phyloP scores from a whole-genome alignment of 2,888 invertebrate species.

The Netelia inedita region DNA sequence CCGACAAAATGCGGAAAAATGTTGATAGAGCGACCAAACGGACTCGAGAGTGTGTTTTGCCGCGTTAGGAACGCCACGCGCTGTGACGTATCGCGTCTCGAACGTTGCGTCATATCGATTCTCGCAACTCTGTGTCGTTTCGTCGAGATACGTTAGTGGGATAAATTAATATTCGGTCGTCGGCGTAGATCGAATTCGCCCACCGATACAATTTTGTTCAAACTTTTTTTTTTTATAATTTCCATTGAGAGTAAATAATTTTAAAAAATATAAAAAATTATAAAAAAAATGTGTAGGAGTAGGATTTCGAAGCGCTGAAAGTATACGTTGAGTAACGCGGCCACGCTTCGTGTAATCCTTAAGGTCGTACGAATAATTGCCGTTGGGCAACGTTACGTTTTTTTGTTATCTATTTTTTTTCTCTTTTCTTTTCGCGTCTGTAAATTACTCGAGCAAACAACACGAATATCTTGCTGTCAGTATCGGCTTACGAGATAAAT shows the following conservation, averaged over 20 bases:
- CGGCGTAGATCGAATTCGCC: not conserved
- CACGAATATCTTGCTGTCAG: not conserved
- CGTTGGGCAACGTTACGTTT: slow-evolving; percentile 21
- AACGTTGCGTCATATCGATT: slow-evolving; percentile 72
- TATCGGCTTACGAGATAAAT: too few species aligned
- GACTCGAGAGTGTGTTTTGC: not conserved
- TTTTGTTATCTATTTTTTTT: too few species aligned
- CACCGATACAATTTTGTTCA: slow-evolving; percentile 22
- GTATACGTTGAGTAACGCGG: slow-evolving; percentile 22
- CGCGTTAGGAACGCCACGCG: slow-evolving; percentile 26
- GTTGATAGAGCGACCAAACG: not conserved
- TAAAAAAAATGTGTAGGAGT: not conserved
- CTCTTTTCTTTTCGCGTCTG: not conserved
- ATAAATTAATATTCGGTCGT: slow-evolving; percentile 15
- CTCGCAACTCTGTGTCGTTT: slow-evolving; percentile 60
- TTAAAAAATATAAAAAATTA: too few species aligned
- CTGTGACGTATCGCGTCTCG: slow-evolving; percentile 48
- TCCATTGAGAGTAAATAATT: not conserved
- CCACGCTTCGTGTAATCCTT: slow-evolving; percentile 26
- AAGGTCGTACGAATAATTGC: slow-evolving; percentile 42
- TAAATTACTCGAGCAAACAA: slow-evolving; percentile 2
- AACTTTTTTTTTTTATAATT: not conserved
- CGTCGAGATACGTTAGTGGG: not conserved
- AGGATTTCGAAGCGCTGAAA: not conserved
- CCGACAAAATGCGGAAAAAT: not conserved